phyloP scores from a whole-genome alignment of 2,888 invertebrate genomes.

The Sepioteuthis lessoniana region DNA sequence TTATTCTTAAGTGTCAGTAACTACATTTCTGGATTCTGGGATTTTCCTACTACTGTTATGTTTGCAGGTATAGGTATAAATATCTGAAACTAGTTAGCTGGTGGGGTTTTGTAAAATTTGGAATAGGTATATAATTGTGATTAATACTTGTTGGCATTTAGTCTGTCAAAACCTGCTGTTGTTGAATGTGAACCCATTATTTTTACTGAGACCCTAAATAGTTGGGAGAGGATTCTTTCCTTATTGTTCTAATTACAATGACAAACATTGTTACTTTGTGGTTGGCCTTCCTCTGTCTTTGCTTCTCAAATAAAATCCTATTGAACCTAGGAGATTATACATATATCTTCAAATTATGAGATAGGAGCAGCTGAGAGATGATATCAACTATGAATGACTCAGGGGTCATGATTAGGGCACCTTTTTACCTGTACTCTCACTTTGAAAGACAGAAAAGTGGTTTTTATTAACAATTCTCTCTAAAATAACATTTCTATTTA shows the following conservation, averaged over 20 bases:
- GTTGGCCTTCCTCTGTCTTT: neutral
- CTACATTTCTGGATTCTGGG: neutral
- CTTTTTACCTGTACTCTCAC: neutral
- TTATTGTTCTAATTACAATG: neutral
- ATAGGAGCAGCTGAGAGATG: neutral
- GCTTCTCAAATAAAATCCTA: neutral
- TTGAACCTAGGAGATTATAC: constrained; percentile 18
- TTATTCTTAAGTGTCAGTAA: too few relatives aligned
- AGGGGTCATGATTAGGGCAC: neutral
- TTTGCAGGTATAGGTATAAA: neutral
- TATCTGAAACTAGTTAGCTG: neutral
- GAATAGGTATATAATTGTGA: neutral
- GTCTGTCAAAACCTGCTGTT: neutral
- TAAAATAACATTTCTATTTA: neutral
- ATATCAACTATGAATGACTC: neutral
- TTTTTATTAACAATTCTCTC: neutral
- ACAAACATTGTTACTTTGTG: neutral
- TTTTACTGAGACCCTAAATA: neutral
- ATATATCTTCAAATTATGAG: neutral
- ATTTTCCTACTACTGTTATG: neutral
- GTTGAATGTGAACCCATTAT: neutral
- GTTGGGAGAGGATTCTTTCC: neutral
- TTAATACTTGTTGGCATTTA: neutral
- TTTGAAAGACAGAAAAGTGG: neutral
- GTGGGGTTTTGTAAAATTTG: neutral